Percentiles rank a stretch among this genome's conserved stretches.
These are phyloP conservation scores for Hypercompe scribonia DNA, from an alignment of 2,888 invertebrate genomes.

Conservation along the genomic window DNA sequence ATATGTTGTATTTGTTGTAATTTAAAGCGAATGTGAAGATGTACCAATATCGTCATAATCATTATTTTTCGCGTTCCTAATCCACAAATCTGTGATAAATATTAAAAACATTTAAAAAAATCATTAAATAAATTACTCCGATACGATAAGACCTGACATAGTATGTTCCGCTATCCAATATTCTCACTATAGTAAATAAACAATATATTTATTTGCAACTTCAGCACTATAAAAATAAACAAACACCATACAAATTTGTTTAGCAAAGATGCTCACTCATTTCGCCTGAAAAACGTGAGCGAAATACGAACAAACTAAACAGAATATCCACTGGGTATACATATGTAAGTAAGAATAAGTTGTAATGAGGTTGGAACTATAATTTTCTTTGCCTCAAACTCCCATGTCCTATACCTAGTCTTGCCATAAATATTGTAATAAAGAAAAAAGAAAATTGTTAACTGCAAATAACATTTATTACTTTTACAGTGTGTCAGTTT, in stretches of 20 bases:
- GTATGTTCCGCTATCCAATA: not conserved
- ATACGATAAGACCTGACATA: not conserved
- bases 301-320: not conserved
- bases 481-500: too few species aligned
- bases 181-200: not conserved
- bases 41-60: too few species aligned
- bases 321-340: not conserved
- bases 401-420: constrained; percentile 2
- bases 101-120: too few species aligned
- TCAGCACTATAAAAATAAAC: not conserved
- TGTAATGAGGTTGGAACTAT: constrained; percentile 7
- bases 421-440: too few species aligned
- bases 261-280: constrained; percentile 6
- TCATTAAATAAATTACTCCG: too few species aligned
- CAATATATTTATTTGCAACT: not conserved
- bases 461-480: too few species aligned
- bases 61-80: too few species aligned
- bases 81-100: too few species aligned
- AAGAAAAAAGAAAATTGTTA: too few species aligned
- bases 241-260: constrained; percentile 1
- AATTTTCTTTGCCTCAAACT: constrained; percentile 13
- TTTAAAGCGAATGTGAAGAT: too few species aligned
- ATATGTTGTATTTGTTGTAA: not conserved
- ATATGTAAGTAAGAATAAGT: not conserved
- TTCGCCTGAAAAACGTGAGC: constrained; percentile 8